Base-by-base conservation (phyloP, 1,140 invertebrate genomes). In the Diachasma alloeum region DNA sequence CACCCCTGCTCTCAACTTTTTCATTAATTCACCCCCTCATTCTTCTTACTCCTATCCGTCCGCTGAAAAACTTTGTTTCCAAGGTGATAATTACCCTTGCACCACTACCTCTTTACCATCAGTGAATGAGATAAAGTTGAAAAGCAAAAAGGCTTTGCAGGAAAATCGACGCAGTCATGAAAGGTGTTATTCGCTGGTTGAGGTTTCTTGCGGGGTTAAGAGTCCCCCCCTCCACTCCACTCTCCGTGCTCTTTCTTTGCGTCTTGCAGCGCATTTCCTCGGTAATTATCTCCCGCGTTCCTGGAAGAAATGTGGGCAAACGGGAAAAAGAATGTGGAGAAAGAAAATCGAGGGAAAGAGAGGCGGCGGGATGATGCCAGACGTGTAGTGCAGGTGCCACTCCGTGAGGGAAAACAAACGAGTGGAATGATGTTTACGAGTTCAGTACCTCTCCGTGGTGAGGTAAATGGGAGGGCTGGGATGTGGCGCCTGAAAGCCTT, bases 241-340 rank as follows among this genome's bases (percentile, higher is more conserved):
- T 48, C n/a, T 17, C 44, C 44, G 31, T 31, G 2, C 17, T 17
- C 48, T 56, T 26, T 37, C n/a, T 48, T 53, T 53, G 22, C 46
- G 44, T 72, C 53, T 56, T n/a, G 36, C 59, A 46, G 8, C 9
- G 42, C 69, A 71, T 44, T 72, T 19, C 36, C 31, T 19, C 17
- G 36, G 72, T 39, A 63, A 73, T 73, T 73, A 73, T 73, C 72
- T 56, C 56, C 59, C 26, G 37, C 53, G 59, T 73, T 39, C 37
- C 19, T 26, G 42, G 59, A 44, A 36, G 37, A 31, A 22, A 37
- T 63, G 22, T 4, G 36, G 13, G 22, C n/a, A 24, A 56, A 56
- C 42, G 19, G 39, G 19, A 66, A 48, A 72, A 73, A 73, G 22
- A 73, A 73, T 22, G 56, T 36, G 42, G 39, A 13, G 59, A 19